Evolutionary conservation across 2,797 vertebrate genomes (phyloP), one percentile per base, ranked within the genome.

Genomic region (Percopsis omiscomaycus): DNA sequence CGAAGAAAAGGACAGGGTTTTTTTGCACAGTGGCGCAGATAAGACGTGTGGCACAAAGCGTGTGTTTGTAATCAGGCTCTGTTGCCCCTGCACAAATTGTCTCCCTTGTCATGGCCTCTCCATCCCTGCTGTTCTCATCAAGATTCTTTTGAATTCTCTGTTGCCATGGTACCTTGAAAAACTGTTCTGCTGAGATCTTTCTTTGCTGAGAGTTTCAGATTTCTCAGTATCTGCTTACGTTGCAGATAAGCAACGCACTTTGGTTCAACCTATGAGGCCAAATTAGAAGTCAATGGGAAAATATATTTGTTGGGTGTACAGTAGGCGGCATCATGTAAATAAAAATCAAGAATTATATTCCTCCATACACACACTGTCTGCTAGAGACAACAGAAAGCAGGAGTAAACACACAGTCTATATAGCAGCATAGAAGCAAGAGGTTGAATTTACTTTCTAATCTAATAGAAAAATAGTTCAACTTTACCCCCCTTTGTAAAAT

Each of bases 81-180:
- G 80, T 82, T 84, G 81, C 85, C 80, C 81, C 74, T 84, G 81
- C 69, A 92, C 86, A 93, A 89, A 91, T 90, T 85, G 83, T 91
- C 85, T 89, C 72, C 77, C 83, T 84, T 89, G 85, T 90, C 91
- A 92, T 92, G 88, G 75, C 64, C 69, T 76, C 77, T 82, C 79
- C 80, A 85, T 86, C 73, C 84, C 83, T 84, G 87, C 84, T 88
- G 87, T 85, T 87, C 91, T 90, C 87, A 92, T 93, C 89, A 91
- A 85, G 89, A 91, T 92, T 90, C 85, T 89, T 90, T 86, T 84
- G 87, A 92, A 89, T 89, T 87, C 81, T 75, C 86, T 78, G 93
- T 92, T 93, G 90, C 91, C 90, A 93, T 94, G 90, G 91, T 68
- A 93, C 86, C 91, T 86, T 86, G 83, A 88, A 89, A 85, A 90